Base-by-base conservation (phyloP, 2,888 invertebrate genomes). In the Phalangium opilio region DNA sequence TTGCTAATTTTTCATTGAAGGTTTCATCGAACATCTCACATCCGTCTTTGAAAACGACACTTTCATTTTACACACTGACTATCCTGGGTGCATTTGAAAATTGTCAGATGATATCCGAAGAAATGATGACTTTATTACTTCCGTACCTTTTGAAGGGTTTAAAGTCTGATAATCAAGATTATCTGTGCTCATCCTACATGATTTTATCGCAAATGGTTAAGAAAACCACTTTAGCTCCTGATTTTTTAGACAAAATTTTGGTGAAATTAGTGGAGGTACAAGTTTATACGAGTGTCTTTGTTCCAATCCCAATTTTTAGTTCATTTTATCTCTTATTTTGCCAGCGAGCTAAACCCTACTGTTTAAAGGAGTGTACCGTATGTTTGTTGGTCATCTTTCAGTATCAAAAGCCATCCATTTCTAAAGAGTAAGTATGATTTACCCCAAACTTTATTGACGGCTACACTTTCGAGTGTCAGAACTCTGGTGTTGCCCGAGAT, bases 1-100 rank as follows among this genome's bases (percentile, higher is more conserved):
- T 8, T 3, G 10, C 21, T 41, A 14, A 5, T 11, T 41, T 7
- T 41, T 18, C 18, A 11, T 8, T 21, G 18, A 20, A 21, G 14
- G 8, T 19, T 18, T 41, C 19, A 41, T 14, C 19, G 10, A 18
- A 41, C 17, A 3, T 2, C 41, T 27, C 27, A 1, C 47, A 47
- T 38, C 10, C 27, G 11, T 50, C 74, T 35, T 65, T 85, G 10
- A 78, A 77, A 45, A 77, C 81, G 0, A 71, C 83, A 2, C 79
- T 81, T 60, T 81, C 81, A 8, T 90, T 90, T 66, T 86, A 81
- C 62, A 79, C 82, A 44, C 77, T 81, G 12, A 75, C 80, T 0
- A 69, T 81, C 0, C 73, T 83, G 33, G 84, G 83, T 3, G 75
- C 77, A 32, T 70, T 84, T 11, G 76, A 81, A 50, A 68, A 72